Percentiles rank a stretch among this genome's conserved stretches.
Evolutionary conservation across 2,888 invertebrate genomes (phyloP).

Genomic region (Prenolepis imparis): DNA sequence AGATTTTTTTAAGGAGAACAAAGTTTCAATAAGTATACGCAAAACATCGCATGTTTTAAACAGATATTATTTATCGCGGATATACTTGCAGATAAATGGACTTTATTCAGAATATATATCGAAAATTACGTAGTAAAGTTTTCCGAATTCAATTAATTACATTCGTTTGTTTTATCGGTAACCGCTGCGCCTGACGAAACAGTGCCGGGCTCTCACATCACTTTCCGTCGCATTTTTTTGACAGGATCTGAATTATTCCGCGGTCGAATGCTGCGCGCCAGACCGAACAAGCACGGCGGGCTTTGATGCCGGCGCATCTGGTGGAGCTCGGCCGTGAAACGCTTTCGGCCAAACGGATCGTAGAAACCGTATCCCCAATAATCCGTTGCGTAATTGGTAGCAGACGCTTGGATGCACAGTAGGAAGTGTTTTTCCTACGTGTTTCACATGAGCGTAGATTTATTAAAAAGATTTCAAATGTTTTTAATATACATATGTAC

Average conservation of each 20-base stretch:
- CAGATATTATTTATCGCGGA: neutral
- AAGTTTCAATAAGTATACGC: neutral
- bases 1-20: neutral
- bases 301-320: constrained; percentile 67
- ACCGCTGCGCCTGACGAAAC: neutral
- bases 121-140: neutral
- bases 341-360: constrained; percentile 37
- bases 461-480: neutral
- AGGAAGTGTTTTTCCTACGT: constrained; percentile 30
- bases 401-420: constrained; percentile 29
- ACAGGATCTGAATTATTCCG: constrained; percentile 54
- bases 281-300: constrained; percentile 34
- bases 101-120: neutral
- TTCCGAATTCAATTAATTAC: neutral
- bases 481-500: too few relatives aligned
- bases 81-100: neutral
- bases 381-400: constrained; percentile 63
- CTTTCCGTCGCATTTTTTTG: constrained; percentile 42
- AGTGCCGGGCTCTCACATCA: neutral
- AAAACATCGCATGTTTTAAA: neutral
- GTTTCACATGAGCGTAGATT: neutral
- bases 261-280: constrained; percentile 40
- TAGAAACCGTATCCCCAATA: constrained; percentile 34
- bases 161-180: neutral
- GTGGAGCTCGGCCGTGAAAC: constrained; percentile 63